phyloP scores from a whole-genome alignment of 2,888 invertebrate species.

The Cancer borealis region DNA sequence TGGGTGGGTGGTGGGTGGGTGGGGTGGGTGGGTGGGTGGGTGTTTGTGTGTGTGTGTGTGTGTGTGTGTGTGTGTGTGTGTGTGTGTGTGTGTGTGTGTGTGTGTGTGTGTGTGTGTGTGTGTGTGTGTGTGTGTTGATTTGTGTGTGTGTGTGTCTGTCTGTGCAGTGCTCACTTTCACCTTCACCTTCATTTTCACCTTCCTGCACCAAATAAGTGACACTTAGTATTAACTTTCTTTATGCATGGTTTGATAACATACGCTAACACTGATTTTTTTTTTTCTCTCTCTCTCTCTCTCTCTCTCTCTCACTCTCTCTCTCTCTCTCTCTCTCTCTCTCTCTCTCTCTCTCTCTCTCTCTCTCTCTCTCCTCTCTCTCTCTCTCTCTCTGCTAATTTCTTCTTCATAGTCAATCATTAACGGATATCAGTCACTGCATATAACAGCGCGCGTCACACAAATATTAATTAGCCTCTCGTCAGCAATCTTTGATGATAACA shows the following conservation, averaged over 20 bases:
- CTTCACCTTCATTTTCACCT: no score
- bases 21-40: neutral
- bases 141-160: no score
- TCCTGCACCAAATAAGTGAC: no score
- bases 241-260: no score
- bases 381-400: neutral
- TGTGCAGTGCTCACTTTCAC: no score
- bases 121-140: no score
- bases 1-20: no score
- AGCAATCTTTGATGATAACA: neutral
- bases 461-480: neutral
- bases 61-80: neutral
- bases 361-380: neutral
- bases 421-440: neutral
- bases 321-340: slow-evolving; percentile 44
- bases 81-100: neutral
- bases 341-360: slow-evolving; percentile 9
- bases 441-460: neutral
- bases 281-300: neutral
- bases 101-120: no score
- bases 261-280: no score
- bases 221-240: no score
- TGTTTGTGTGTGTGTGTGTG: no score
- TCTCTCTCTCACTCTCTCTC: slow-evolving; percentile 39
- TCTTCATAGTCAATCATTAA: neutral